Evolutionary conservation across 2,797 vertebrate genomes (phyloP).

Genomic region (Myotis planiceps): DNA sequence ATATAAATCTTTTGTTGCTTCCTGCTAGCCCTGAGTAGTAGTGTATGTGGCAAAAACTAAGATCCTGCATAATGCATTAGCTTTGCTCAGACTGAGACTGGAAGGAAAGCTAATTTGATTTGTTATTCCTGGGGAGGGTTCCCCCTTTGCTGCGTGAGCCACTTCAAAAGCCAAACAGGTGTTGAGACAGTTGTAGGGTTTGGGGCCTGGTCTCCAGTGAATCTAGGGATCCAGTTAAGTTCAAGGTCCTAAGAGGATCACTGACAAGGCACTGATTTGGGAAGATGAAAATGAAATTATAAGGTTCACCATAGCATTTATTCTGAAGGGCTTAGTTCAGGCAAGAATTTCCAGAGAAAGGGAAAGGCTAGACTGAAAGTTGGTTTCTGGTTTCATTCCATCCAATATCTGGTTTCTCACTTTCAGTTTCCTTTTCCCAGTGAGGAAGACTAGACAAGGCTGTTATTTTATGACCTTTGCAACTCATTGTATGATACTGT

Average conservation of each 20-base stretch:
- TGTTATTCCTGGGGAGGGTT: background rate
- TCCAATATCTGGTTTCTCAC: background rate
- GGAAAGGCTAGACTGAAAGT: background rate
- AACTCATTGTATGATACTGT: background rate
- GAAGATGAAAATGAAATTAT: background rate
- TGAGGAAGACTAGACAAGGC: background rate
- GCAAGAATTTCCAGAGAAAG: background rate
- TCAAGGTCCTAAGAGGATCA: background rate
- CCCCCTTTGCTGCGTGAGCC: background rate
- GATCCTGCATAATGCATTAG: background rate
- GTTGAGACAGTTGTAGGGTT: background rate
- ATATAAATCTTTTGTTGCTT: background rate
- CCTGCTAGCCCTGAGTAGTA: background rate
- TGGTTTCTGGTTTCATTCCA: background rate
- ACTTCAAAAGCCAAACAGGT: background rate
- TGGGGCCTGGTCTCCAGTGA: background rate
- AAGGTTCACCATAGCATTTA: background rate
- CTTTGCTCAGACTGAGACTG: background rate
- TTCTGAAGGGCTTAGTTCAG: background rate
- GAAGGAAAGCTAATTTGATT: background rate
- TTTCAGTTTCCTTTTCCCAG: slow-evolving; percentile 63
- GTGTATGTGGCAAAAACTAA: background rate
- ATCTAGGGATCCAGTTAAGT: background rate
- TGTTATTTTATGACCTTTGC: background rate
- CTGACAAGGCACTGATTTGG: background rate